Evolutionary conservation across 2,888 invertebrate species (phyloP), one percentile per base, ranked within the genome.

Genomic region (Drosophila neonasuta): DNA sequence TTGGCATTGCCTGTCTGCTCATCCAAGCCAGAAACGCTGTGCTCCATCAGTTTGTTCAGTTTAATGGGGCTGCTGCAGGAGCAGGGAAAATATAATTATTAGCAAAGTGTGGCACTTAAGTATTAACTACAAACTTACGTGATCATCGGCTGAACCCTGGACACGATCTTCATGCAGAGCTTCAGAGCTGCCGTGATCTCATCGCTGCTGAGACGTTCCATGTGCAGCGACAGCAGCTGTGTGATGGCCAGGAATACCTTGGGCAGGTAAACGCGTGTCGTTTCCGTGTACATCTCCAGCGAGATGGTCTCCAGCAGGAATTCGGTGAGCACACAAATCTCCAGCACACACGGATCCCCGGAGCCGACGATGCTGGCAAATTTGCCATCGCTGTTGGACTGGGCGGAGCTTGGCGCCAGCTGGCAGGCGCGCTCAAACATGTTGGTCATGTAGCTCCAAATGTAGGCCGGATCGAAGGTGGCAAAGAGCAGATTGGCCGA

Each of bases 401-500:
- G 77, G 34, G 49, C 34, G 62, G 58, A 55, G 62, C 65, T 76
- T 36, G 71, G 77, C 44, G 88, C 89, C 60, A 80, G 76, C 70
- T 90, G 90, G 76, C 93, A 93, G 1, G 93, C 92, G 62, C 93
- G 93, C 61, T 93, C 92, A 79, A 93, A 94, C 68, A 94, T 90
- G 73, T 92, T 92, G 29, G 94, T 94, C 75, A 96, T 93, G 86
- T 95, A 96, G 71, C 94, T 93, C 97, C 97, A 97, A 60, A 97
- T 94, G 87, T 96, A 97, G 62, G 94, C 94, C n/a, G 95, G 94
- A 87, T 97, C 96, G 69, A 97, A 92, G 0, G 96, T 95, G 58
- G 95, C 95, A 88, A 97, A 96, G 29, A 97, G 91, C 70, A 97
- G 91, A 91, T 97, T 97, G 1, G 96, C 96, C 17, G 95, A 96